Percentiles rank a stretch among this genome's conserved stretches.
Evolutionary conservation across 2,888 invertebrate species (phyloP).

Genomic region (Podotricha telesiphe): DNA sequence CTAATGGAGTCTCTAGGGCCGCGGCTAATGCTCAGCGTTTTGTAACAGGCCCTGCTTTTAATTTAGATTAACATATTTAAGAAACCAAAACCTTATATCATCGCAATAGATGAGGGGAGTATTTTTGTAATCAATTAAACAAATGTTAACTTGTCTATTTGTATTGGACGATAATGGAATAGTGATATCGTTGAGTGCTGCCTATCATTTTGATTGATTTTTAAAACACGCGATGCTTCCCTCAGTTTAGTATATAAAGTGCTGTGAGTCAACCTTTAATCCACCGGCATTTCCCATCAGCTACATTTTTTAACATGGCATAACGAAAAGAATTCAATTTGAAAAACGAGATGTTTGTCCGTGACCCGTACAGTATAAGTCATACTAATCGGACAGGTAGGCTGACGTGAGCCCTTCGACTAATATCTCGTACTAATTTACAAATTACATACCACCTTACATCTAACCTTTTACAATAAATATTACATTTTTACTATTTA

Average conservation of each 20-base stretch:
- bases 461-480: neutral
- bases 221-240: conserved; percentile 63
- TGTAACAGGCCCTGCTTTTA: conserved; percentile 73
- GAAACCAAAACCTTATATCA: conserved; percentile 57
- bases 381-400: conserved; percentile 82
- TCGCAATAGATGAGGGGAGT: conserved; percentile 51
- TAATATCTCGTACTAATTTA: conserved; percentile 48
- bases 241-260: conserved; percentile 40
- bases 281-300: conserved; percentile 68
- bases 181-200: conserved; percentile 72
- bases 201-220: conserved; percentile 73
- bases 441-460: conserved; percentile 44
- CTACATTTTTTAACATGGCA: conserved; percentile 73
- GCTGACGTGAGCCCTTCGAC: conserved; percentile 61
- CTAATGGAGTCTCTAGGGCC: conserved; percentile 84
- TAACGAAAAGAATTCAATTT: conserved; percentile 81
- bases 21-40: conserved; percentile 72
- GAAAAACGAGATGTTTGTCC: conserved; percentile 67
- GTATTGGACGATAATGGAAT: conserved; percentile 64
- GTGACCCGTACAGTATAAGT: conserved; percentile 76
- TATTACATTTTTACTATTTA: neutral
- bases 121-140: conserved; percentile 77
- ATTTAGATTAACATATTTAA: conserved; percentile 78
- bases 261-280: conserved; percentile 74
- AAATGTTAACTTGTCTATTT: conserved; percentile 57